Evolutionary conservation across 1,140 invertebrate genomes (phyloP).

Genomic region (Pseudomyrmex flavicornis): DNA sequence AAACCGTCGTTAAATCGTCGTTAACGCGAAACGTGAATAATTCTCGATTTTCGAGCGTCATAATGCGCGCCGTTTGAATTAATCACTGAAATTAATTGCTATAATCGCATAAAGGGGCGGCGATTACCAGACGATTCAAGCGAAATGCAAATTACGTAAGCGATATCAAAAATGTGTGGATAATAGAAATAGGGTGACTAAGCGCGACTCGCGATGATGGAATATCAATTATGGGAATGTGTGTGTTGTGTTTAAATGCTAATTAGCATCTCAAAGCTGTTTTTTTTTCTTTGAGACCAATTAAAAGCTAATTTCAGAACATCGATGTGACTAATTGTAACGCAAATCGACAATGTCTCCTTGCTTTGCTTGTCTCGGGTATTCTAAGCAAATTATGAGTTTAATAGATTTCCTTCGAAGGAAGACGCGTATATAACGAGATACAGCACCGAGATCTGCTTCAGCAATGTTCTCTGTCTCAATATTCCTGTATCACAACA

Average conservation of each 20-base stretch:
- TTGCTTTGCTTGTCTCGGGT: no score
- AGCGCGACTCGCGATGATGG: not conserved
- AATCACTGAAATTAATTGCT: no score
- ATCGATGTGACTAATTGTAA: not conserved
- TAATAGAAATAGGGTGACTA: not conserved
- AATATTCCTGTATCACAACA: not conserved
- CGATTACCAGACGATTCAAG: no score
- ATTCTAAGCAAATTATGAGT: no score
- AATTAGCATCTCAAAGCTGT: not conserved
- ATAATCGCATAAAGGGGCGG: no score
- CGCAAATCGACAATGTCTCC: not conserved
- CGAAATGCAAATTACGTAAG: constrained; percentile 6
- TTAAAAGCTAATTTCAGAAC: constrained; percentile 3
- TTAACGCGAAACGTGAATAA: not conserved
- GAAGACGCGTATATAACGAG: no score
- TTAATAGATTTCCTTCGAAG: no score
- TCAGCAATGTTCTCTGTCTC: not conserved
- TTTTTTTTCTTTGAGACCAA: not conserved
- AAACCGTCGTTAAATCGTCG: constrained; percentile 5
- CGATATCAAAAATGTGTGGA: not conserved
- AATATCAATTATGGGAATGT: not conserved
- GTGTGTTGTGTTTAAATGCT: not conserved
- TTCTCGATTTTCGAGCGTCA: no score
- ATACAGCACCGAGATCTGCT: no score
- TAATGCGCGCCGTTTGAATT: no score